Evolutionary conservation across 2,888 invertebrate species (phyloP).

Genomic region (Cloeon dipterum): DNA sequence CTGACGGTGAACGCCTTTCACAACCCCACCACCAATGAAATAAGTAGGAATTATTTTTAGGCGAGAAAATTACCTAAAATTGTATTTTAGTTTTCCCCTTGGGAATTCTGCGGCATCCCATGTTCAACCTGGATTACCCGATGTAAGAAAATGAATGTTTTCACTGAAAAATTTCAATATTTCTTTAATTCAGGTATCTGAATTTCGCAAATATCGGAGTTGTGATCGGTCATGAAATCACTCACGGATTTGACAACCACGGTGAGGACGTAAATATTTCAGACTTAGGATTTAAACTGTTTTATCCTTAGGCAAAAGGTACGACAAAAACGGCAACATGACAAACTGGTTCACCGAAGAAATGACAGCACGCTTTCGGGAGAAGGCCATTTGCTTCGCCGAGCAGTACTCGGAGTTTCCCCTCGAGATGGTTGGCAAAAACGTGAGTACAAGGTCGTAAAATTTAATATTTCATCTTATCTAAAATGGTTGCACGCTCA

Average conservation of each 20-base stretch:
- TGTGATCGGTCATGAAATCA: conserved; percentile 16
- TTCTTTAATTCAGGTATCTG: conserved; percentile 12
- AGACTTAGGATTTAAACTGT: background rate
- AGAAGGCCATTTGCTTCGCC: conserved; percentile 14
- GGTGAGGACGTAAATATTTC: conserved; percentile 9
- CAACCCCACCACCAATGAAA: conserved; percentile 30
- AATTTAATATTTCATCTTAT: background rate
- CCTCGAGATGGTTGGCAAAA: conserved; percentile 11
- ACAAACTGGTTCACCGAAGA: conserved; percentile 16
- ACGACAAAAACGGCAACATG: conserved; percentile 15
- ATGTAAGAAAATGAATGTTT: conserved; percentile 12
- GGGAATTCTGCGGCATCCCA: conserved; percentile 17
- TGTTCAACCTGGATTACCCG: conserved; percentile 15
- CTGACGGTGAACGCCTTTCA: conserved; percentile 32
- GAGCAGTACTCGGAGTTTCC: conserved; percentile 15
- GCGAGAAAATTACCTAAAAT: background rate
- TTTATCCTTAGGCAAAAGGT: conserved; percentile 12
- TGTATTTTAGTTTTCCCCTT: conserved; percentile 15
- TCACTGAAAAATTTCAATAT: background rate
- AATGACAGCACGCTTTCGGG: conserved; percentile 13
- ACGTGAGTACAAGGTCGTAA: conserved; percentile 1
- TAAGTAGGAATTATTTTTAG: too few relatives aligned
- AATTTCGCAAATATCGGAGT: conserved; percentile 16
- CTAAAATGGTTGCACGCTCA: conserved; percentile 6
- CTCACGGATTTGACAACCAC: conserved; percentile 15